Evolutionary conservation across 2,113 vertebrate species (phyloP).

Genomic region (Syngnathus floridae): DNA sequence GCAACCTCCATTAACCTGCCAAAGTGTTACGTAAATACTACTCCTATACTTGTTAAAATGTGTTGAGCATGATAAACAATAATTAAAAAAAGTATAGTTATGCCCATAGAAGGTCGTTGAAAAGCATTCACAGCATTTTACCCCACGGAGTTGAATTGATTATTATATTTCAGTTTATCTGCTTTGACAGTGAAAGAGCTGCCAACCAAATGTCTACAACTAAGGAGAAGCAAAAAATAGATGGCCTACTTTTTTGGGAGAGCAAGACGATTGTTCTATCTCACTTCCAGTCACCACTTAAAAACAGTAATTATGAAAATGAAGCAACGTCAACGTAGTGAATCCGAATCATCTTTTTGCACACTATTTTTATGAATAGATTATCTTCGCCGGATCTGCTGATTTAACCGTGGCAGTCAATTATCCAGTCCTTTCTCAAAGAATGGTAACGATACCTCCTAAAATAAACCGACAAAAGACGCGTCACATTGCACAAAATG

Average conservation of each 20-base stretch:
- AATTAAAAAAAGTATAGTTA: not conserved
- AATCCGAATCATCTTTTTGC: not conserved
- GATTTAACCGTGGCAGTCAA: too few species aligned
- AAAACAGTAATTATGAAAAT: not conserved
- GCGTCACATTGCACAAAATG: not conserved
- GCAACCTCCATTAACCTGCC: slow-evolving; percentile 2
- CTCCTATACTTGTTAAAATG: not conserved
- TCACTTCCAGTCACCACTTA: not conserved
- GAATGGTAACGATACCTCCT: not conserved
- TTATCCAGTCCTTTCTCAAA: too few species aligned
- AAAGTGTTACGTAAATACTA: not conserved
- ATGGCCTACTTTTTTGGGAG: not conserved
- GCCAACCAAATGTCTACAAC: not conserved
- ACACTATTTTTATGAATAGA: too few species aligned
- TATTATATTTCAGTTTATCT: not conserved
- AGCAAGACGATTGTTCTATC: not conserved
- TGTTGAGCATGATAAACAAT: too few species aligned
- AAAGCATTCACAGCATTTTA: not conserved
- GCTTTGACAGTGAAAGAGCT: not conserved
- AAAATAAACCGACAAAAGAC: not conserved
- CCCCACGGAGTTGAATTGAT: not conserved
- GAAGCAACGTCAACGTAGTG: not conserved
- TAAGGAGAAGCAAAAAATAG: slow-evolving; percentile 1
- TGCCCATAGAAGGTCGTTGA: not conserved
- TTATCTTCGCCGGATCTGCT: too few species aligned